These are phyloP conservation scores for Phortica magna DNA, from an alignment of 2,888 invertebrate species.

Conservation along the genomic window DNA sequence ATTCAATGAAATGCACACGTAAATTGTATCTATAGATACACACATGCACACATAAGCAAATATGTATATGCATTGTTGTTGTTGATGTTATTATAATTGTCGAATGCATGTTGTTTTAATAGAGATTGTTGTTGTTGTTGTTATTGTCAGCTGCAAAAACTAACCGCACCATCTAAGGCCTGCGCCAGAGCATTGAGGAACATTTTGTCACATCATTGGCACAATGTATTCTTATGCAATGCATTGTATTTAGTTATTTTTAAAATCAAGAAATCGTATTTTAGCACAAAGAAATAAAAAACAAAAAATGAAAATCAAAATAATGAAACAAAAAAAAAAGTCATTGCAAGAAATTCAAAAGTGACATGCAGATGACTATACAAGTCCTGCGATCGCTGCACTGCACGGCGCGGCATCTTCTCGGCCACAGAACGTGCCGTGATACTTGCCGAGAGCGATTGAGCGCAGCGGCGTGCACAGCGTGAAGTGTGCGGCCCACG, in stretches of 20 bases:
- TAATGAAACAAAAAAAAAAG: background rate
- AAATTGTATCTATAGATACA: background rate
- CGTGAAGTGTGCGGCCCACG: background rate
- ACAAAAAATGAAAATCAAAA: background rate
- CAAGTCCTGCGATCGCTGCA: conserved; percentile 61
- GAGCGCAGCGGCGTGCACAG: background rate
- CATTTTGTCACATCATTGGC: conserved; percentile 62
- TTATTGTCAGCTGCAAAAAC: background rate
- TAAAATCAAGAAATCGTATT: background rate
- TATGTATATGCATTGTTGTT: background rate
- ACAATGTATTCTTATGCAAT: conserved; percentile 52
- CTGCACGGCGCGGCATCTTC: background rate
- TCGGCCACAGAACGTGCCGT: too few relatives aligned
- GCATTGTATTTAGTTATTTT: conserved; percentile 29
- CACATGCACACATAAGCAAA: background rate
- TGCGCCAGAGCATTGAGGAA: conserved; percentile 48
- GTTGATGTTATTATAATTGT: conserved; percentile 13
- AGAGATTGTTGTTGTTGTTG: background rate
- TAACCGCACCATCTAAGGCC: conserved; percentile 71
- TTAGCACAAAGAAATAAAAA: background rate
- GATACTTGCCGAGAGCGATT: background rate
- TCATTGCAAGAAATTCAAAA: background rate
- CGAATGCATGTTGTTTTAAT: background rate
- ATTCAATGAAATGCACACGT: conserved; percentile 29
- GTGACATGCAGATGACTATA: conserved; percentile 60